Evolutionary conservation across 2,113 vertebrate species (phyloP), one percentile per base, ranked within the genome.

Genomic region (Zosterops borbonicus): DNA sequence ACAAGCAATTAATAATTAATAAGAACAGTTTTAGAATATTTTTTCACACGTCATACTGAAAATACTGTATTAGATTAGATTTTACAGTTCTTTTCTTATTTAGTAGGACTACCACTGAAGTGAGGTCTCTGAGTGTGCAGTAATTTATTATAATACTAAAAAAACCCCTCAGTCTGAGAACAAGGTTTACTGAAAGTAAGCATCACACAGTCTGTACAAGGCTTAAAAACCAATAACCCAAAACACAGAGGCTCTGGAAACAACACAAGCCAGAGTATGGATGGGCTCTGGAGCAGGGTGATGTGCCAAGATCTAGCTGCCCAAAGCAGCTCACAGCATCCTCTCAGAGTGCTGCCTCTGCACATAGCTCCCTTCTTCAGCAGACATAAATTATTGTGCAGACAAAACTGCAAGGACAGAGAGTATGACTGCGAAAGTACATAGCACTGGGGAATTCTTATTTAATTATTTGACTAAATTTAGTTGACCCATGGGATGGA

Each of bases 321-420:
- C 52, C 78, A 77, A 46, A 82, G 9, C 44, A 68, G 60, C 55
- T 74, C 69, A n/a, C 67, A 64, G 67, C 33, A 85, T 53, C 31
- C 52, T 59, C 28, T 35, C 39, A 12, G 33, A 88, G 35, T 46
- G 87, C 90, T 90, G 84, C 41, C 71, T 95, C 69, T 93, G 91
- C 91, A 88, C 71, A 83, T 3, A 59, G 33, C 18, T 75, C 49
- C 59, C 39, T 64, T 50, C 68, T 74, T 53, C 59, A 84, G 76
- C 58, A 85, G 80, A 55, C 83, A 67, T 21, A 89, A 89, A 92
- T 47, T 49, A 79, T 1, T 19, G 56, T 55, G 73, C 52, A 79
- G 79, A 87, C 25, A 79, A 88, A 90, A 55, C 46, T 90, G n/a
- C 74, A 95, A 93, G 90, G 85, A 81, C 50, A 25, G 31, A 83